Evolutionary conservation across 1,140 invertebrate genomes (phyloP).

Genomic region (Mizuhopecten yessoensis): DNA sequence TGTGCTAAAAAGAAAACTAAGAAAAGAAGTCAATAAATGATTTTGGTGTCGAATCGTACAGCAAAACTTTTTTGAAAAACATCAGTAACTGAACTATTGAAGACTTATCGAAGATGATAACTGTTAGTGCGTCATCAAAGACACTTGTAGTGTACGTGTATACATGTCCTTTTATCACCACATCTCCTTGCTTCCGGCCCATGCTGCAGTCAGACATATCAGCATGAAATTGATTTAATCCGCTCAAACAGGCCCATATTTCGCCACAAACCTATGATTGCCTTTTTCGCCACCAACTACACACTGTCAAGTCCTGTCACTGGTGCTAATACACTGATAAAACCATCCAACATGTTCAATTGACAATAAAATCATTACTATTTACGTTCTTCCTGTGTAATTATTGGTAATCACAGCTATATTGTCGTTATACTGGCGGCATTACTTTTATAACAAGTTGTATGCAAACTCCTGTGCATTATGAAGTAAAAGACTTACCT

Average conservation of each 20-base stretch:
- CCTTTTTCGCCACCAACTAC: neutral
- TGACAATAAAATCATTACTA: neutral
- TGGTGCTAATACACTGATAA: neutral
- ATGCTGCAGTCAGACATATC: neutral
- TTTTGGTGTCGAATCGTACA: neutral
- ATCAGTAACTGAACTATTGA: neutral
- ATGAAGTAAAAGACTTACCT: slow-evolving; percentile 5
- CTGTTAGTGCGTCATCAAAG: neutral
- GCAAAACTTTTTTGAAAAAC: neutral
- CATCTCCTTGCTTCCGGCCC: neutral
- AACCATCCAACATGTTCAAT: neutral
- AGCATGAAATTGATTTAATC: neutral
- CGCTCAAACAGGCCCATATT: neutral
- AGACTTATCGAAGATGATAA: neutral
- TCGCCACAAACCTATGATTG: neutral
- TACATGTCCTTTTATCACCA: neutral
- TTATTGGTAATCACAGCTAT: neutral
- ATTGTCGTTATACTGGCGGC: neutral
- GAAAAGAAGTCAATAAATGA: too few species aligned
- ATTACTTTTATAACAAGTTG: neutral
- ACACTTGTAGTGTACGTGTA: neutral
- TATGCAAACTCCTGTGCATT: neutral
- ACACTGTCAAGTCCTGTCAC: neutral
- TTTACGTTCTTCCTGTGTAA: neutral
- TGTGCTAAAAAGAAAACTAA: too few species aligned